phyloP scores from a whole-genome alignment of 2,113 vertebrate species.

The Nematolebias whitei region DNA sequence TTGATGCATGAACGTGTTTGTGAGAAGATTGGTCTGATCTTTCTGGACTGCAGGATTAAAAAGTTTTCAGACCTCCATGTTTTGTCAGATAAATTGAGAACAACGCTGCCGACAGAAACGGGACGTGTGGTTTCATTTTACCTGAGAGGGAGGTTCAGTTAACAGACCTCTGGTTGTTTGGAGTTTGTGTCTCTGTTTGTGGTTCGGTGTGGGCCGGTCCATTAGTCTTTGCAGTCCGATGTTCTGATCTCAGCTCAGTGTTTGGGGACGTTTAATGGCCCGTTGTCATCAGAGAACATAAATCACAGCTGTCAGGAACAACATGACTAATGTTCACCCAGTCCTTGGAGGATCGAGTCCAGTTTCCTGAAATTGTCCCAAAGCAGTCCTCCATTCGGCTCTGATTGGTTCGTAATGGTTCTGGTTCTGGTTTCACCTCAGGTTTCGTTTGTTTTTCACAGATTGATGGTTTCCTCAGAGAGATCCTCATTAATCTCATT shows the following conservation, averaged over 20 bases:
- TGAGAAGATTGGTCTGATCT: too few relatives aligned
- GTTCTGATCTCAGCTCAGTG: background rate
- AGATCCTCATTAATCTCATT: background rate
- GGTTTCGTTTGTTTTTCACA: background rate
- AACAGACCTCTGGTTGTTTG: slow-evolving; percentile 3
- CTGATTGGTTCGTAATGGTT: slow-evolving; percentile 14
- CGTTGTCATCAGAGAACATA: slow-evolving; percentile 27
- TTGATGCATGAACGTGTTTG: too few relatives aligned
- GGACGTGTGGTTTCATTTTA: background rate
- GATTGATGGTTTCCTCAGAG: background rate
- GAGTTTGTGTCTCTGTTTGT: background rate
- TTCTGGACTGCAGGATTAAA: too few relatives aligned
- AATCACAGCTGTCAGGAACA: slow-evolving; percentile 31
- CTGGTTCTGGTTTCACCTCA: slow-evolving; percentile 1
- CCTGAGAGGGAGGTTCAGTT: background rate
- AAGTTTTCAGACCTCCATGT: too few relatives aligned
- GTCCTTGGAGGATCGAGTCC: slow-evolving; percentile 15
- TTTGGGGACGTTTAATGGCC: slow-evolving; percentile 37
- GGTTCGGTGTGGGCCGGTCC: background rate
- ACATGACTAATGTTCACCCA: slow-evolving; percentile 18
- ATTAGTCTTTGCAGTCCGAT: slow-evolving; percentile 6
- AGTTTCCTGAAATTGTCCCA: slow-evolving; percentile 17
- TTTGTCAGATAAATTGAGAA: too few relatives aligned
- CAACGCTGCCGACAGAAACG: background rate
- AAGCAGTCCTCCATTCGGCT: background rate